Conservation (phyloP, 2,888 invertebrate species). For the Ceraclea dissimilis region DNA sequence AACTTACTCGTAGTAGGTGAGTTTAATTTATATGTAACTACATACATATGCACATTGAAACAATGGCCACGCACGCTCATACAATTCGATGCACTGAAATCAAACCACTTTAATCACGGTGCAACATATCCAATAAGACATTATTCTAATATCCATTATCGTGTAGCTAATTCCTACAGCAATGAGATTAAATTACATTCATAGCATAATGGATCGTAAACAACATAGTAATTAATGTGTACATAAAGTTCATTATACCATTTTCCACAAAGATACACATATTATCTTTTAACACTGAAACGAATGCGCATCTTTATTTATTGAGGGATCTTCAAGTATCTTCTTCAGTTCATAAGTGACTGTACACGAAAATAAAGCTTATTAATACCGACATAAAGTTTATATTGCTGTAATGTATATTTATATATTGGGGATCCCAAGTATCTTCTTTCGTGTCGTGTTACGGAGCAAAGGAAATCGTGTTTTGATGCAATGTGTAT, state of each 20-base stretch:
- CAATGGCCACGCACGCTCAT: too few species aligned
- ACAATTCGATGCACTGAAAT: too few species aligned
- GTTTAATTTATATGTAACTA: too few species aligned
- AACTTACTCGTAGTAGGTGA: too few species aligned
- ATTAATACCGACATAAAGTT: background rate
- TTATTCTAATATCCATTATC: background rate
- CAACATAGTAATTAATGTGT: background rate
- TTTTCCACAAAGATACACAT: background rate
- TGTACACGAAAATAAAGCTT: slow-evolving; percentile 2
- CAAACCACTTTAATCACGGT: background rate
- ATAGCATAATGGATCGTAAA: background rate
- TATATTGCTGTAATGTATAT: background rate
- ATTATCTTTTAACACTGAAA: slow-evolving; percentile 8
- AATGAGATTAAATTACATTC: background rate
- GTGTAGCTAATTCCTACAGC: background rate
- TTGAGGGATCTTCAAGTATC: slow-evolving; percentile 20
- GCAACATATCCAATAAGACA: slow-evolving; percentile 1
- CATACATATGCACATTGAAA: too few species aligned
- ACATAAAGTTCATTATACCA: background rate
- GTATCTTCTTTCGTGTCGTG: slow-evolving; percentile 13
- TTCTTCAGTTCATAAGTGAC: slow-evolving; percentile 4
- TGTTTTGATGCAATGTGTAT: background rate
- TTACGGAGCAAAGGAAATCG: background rate
- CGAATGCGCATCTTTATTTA: slow-evolving; percentile 9
- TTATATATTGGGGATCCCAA: slow-evolving; percentile 7